Percentiles rank a stretch among this genome's conserved stretches.
These are phyloP conservation scores for Catalaphyllia jardinei DNA, from an alignment of 64 coral and sea anemone species.

Conservation along the genomic window DNA sequence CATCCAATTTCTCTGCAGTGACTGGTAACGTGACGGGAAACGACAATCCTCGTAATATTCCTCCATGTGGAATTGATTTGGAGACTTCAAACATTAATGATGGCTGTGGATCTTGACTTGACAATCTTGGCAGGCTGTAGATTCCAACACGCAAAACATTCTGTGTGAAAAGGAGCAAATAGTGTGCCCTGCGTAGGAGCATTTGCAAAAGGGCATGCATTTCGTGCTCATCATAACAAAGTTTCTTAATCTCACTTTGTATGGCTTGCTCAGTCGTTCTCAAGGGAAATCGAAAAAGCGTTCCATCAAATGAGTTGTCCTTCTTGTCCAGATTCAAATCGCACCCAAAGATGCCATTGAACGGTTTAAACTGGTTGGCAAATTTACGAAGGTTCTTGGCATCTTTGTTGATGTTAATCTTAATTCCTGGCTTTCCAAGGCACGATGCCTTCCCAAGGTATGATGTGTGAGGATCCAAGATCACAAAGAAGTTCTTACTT, in stretches of 20 bases:
- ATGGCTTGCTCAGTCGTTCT: conserved; percentile 62
- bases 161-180: conserved; percentile 78
- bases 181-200: conserved; percentile 47
- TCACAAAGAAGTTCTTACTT: conserved; percentile 70
- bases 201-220: conserved; percentile 52
- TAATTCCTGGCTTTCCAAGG: conserved; percentile 61
- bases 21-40: conserved; percentile 49
- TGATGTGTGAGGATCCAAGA: conserved; percentile 81
- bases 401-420: conserved; percentile 55
- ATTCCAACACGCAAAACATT: conserved; percentile 64
- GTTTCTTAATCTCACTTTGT: conserved; percentile 67
- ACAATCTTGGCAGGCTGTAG: conserved; percentile 20
- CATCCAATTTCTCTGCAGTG: conserved; percentile 18
- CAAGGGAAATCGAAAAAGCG: conserved; percentile 83
- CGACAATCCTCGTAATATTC: conserved; percentile 11
- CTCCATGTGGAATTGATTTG: conserved; percentile 44
- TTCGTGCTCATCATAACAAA: conserved; percentile 56
- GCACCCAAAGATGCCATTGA: conserved; percentile 81
- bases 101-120: conserved; percentile 18
- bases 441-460: conserved; percentile 52
- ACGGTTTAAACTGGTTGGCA: conserved; percentile 75
- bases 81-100: conserved; percentile 53
- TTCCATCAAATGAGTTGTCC: conserved; percentile 64
- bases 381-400: conserved; percentile 50
- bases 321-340: conserved; percentile 41